Conservation (phyloP, 2,113 vertebrate species). For the Rafetus swinhoei region DNA sequence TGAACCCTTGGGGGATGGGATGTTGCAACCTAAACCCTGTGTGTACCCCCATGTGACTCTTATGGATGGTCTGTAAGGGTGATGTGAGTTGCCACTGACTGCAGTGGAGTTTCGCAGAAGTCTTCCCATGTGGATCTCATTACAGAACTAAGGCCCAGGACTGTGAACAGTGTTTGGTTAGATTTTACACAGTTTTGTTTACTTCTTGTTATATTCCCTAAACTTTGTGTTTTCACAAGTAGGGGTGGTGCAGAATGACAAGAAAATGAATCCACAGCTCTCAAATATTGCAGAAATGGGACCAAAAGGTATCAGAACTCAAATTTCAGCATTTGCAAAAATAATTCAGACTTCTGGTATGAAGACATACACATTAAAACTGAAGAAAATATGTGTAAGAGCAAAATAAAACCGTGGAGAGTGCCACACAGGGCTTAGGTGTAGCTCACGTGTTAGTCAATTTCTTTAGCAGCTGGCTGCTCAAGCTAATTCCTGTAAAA, state of each 20-base stretch:
- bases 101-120: not conserved
- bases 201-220: not conserved
- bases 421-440: not conserved
- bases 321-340: not conserved
- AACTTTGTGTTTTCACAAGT: not conserved
- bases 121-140: not conserved
- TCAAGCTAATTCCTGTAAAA: not conserved
- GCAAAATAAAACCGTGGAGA: not conserved
- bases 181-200: not conserved
- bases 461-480: not conserved
- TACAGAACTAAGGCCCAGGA: not conserved
- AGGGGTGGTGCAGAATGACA: not conserved
- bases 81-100: not conserved
- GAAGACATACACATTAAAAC: not conserved
- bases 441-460: not conserved
- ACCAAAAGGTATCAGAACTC: rapidly evolving
- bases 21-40: not conserved
- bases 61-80: not conserved
- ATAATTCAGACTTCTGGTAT: not conserved
- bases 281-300: not conserved
- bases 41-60: not conserved
- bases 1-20: not conserved
- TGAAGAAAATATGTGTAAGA: not conserved
- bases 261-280: not conserved
- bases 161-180: not conserved